Conservation (phyloP, 2,797 vertebrate species). For the Myotis vivesi region DNA sequence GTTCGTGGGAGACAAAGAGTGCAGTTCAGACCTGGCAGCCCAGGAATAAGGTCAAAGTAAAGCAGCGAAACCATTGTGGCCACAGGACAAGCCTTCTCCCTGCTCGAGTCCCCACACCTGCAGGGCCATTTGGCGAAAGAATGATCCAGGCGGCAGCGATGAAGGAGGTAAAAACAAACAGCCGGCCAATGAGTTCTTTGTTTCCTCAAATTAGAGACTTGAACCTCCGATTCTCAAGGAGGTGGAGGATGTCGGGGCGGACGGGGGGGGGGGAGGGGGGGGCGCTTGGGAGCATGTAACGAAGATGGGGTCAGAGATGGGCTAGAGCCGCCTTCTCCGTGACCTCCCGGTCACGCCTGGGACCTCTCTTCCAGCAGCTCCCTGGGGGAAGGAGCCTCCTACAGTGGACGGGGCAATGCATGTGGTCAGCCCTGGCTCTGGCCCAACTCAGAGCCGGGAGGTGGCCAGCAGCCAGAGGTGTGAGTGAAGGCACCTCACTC, state of each 20-base stretch:
- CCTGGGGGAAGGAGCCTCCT: neutral
- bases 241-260: neutral
- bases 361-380: neutral
- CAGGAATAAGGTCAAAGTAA: neutral
- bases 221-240: neutral
- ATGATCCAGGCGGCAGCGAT: neutral
- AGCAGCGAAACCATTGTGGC: neutral
- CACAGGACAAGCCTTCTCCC: neutral
- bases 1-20: neutral
- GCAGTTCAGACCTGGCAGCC: neutral
- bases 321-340: too few relatives aligned
- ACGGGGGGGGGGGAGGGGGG: neutral
- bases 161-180: neutral
- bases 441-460: neutral
- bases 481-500: neutral
- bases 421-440: too few relatives aligned
- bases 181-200: neutral
- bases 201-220: neutral
- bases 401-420: too few relatives aligned
- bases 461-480: neutral
- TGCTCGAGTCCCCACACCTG: neutral
- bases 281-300: neutral
- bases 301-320: neutral
- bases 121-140: neutral
- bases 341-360: neutral